Percentiles rank a stretch among this genome's conserved stretches.
These are phyloP conservation scores for Lasioglossum calceatum DNA, from an alignment of 2,888 invertebrate species.

Conservation along the genomic window DNA sequence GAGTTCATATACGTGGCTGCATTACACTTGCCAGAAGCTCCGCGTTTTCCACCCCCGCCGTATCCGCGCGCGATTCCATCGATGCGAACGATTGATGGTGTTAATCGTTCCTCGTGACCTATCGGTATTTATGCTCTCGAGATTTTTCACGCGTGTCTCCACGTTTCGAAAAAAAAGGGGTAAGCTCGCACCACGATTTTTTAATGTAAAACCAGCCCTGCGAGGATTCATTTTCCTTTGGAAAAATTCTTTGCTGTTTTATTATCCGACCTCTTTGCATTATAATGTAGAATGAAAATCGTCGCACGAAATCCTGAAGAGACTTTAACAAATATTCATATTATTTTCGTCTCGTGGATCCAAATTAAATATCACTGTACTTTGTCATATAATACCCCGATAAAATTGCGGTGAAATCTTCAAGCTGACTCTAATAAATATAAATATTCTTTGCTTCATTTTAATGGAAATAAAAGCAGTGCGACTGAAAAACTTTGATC, in stretches of 20 bases:
- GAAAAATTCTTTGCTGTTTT: background rate
- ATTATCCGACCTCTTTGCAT: background rate
- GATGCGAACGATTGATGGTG: slow-evolving; percentile 6
- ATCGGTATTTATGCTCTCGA: background rate
- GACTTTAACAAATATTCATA: background rate
- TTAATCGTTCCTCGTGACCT: background rate
- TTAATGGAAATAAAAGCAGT: too few relatives aligned
- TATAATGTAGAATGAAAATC: background rate
- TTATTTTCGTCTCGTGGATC: background rate
- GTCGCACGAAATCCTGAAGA: background rate
- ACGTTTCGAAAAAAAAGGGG: too few relatives aligned
- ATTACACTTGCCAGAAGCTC: slow-evolving; percentile 52
- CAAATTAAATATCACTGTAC: background rate
- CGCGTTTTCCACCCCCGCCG: background rate
- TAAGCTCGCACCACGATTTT: background rate
- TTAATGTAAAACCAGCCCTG: background rate
- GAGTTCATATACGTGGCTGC: slow-evolving; percentile 71
- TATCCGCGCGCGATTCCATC: background rate
- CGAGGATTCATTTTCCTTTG: background rate
- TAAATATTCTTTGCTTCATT: background rate
- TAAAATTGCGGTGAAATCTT: background rate
- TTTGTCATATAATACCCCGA: background rate
- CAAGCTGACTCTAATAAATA: background rate
- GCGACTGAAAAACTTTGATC: background rate
- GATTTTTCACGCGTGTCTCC: background rate